These are phyloP conservation scores for Xylocampa areola DNA, from an alignment of 2,888 invertebrate species.

Conservation along the genomic window DNA sequence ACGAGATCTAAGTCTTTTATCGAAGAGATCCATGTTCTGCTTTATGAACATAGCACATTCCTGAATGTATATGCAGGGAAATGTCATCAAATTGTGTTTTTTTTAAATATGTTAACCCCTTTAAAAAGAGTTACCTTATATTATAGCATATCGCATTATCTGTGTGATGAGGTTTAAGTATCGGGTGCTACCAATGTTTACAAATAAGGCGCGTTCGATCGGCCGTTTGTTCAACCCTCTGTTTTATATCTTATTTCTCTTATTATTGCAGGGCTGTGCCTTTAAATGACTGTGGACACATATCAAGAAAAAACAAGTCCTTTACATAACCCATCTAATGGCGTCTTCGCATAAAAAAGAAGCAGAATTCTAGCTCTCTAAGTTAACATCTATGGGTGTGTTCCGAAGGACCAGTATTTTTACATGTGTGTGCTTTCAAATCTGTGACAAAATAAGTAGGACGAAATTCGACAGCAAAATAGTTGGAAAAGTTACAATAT, in stretches of 20 bases:
- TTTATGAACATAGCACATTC: no score
- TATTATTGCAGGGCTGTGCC: constrained; percentile 48
- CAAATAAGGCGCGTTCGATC: constrained; percentile 78
- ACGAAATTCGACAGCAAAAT: no score
- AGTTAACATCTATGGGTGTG: no score
- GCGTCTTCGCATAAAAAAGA: constrained; percentile 12
- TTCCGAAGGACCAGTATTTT: no score
- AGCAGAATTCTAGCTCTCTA: background rate
- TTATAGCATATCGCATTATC: constrained; percentile 8
- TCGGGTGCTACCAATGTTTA: constrained; percentile 77
- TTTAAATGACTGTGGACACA: constrained; percentile 31
- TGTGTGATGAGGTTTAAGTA: constrained; percentile 29
- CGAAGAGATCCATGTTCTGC: no score
- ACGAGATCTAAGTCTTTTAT: no score
- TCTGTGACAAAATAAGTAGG: no score
- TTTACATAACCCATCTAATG: constrained; percentile 46
- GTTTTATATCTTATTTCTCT: constrained; percentile 59
- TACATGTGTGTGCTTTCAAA: no score
- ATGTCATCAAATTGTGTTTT: no score
- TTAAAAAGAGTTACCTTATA: background rate
- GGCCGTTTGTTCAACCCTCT: constrained; percentile 71
- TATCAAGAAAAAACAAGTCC: constrained; percentile 39
- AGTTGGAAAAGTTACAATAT: no score
- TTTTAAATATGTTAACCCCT: no score
- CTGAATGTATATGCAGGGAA: no score